Percentiles rank a stretch among this genome's conserved stretches.
Conservation (phyloP, 2,113 vertebrate genomes). For the Heterotis niloticus region DNA sequence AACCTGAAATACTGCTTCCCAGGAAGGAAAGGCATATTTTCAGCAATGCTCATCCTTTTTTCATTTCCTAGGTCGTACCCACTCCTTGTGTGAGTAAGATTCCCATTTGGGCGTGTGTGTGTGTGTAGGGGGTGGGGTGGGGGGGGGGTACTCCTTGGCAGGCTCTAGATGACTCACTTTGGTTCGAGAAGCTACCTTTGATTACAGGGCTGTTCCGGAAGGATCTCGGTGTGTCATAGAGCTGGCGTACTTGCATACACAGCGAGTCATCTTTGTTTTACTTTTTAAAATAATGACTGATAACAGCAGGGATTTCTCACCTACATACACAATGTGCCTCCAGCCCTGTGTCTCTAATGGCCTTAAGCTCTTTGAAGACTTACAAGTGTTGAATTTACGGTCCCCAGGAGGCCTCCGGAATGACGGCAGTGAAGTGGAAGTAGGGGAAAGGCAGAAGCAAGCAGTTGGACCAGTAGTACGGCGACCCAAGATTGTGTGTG, state of each 20-base stretch:
- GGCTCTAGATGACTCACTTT: not conserved
- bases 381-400: conserved; percentile 78
- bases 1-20: too few relatives aligned
- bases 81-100: too few relatives aligned
- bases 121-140: too few relatives aligned
- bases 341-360: not conserved
- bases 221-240: not conserved
- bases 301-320: not conserved
- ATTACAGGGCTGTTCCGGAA: not conserved
- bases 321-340: not conserved
- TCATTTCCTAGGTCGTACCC: too few relatives aligned
- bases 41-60: too few relatives aligned
- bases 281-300: not conserved
- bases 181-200: not conserved
- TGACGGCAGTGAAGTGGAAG: conserved; percentile 27
- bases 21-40: too few relatives aligned
- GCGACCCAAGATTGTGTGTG: not conserved
- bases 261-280: not conserved
- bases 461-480: conserved; percentile 5
- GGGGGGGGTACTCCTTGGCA: too few relatives aligned
- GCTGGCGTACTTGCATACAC: not conserved
- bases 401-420: conserved; percentile 70
- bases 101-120: too few relatives aligned
- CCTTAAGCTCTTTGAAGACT: conserved; percentile 78
- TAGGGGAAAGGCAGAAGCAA: conserved; percentile 43